Evolutionary conservation across 2,113 vertebrate genomes (phyloP), one percentile per base, ranked within the genome.

Genomic region (Toxostoma redivivum): DNA sequence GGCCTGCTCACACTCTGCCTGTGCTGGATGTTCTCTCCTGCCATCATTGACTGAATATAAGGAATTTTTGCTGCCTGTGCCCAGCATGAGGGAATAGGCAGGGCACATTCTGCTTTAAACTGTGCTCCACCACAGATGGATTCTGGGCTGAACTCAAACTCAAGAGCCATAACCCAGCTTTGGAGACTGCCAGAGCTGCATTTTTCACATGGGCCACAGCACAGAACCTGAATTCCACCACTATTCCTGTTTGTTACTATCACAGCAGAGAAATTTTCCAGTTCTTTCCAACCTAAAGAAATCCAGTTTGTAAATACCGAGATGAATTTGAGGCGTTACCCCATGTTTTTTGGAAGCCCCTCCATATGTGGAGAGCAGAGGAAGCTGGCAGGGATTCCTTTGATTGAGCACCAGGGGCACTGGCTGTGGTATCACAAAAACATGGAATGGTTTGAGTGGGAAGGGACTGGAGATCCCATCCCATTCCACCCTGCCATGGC

Each of bases 381-480:
- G 66, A 47, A 42, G 12, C 33, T 50, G 66, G 22, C 25, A 65
- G 50, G 14, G 35, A 22, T 33, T 65, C 31, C 20, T n/a, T 4
- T 42, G 40, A 42, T 15, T 42, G 45, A 69, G 45, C 62, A 51
- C 22, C 33, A 18, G 21, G 31, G 11, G 22, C 21, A 35, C 9
- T 0, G 2, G 28, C 16, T 77, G 33, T 21, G 48, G 2, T 31
- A 56, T 3, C 42, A 42, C 4, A 71, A 30, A 80, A 42, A 4
- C 35, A 12, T 40, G 35, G 38, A 38, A 23, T 18, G 31, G 4
- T 48, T 65, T 48, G 60, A 8, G 42, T 66, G 10, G 24, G 20
- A 24, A 78, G 8, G 15, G 47, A 37, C 5, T 5, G 0, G 0
- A 78, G 77, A 60, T 4, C 2, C 4, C 67, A 37, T 1, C 60